Percentiles rank a stretch among this genome's conserved stretches.
Conservation (phyloP, 53 echinoderm and acorn worm species). For the Echinarachnius parma region DNA sequence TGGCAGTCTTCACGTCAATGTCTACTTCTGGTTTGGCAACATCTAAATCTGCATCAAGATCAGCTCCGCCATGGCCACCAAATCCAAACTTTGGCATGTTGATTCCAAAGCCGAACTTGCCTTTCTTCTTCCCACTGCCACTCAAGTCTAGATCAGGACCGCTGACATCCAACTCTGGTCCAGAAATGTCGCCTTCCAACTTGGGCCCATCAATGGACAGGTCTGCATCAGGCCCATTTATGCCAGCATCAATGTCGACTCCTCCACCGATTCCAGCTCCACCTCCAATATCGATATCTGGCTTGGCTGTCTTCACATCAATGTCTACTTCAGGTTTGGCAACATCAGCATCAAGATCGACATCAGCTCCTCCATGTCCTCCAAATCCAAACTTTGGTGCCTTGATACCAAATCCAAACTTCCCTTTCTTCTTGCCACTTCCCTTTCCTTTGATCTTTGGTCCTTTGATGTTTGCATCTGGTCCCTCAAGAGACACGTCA, state of each 20-base stretch:
- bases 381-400: slow-evolving; percentile 31
- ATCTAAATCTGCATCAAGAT: slow-evolving; percentile 26
- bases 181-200: slow-evolving; percentile 35
- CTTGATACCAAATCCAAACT: slow-evolving; percentile 37
- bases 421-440: not conserved
- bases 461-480: slow-evolving; percentile 8
- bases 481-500: slow-evolving; percentile 17
- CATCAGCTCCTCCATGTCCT: slow-evolving; percentile 4
- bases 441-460: not conserved
- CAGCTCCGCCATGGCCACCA: slow-evolving; percentile 1
- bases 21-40: slow-evolving; percentile 51
- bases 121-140: slow-evolving; percentile 4
- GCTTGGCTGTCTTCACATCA: slow-evolving; percentile 21
- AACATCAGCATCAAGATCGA: slow-evolving; percentile 38
- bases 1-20: slow-evolving; percentile 25
- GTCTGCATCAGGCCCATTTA: too few species aligned
- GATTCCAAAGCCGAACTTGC: slow-evolving; percentile 22
- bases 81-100: slow-evolving; percentile 37
- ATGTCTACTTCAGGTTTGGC: slow-evolving; percentile 52
- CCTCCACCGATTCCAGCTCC: slow-evolving; percentile 44
- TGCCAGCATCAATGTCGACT: slow-evolving; percentile 17
- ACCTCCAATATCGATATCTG: slow-evolving; percentile 38
- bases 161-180: slow-evolving; percentile 12
- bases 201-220: slow-evolving; percentile 26
- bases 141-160: slow-evolving; percentile 19